A percentile compares a stretch with the other conserved stretches of the same genome.
Evolutionary conservation across 2,888 invertebrate species (phyloP).

Genomic region (Drosophila barbarae): DNA sequence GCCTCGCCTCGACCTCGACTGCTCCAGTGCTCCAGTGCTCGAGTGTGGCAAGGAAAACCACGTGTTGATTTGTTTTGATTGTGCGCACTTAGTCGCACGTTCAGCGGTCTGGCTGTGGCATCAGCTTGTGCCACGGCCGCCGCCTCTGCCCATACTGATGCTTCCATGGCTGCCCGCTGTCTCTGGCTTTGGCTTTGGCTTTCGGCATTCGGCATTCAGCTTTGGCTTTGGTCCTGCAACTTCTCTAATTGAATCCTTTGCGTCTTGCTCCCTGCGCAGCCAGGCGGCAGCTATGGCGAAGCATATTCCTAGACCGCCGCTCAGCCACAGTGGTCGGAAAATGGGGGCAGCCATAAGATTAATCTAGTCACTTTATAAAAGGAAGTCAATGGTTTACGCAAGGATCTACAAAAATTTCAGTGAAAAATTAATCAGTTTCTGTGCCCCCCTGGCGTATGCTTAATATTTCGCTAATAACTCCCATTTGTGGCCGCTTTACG

Average conservation of each 20-base stretch:
- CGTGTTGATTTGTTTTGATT: constrained; percentile 79
- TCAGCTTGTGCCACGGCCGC: constrained; percentile 32
- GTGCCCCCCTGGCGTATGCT: background rate
- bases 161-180: constrained; percentile 1
- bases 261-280: constrained; percentile 46
- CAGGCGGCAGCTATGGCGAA: constrained; percentile 27
- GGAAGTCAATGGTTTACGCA: background rate
- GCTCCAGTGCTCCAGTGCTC: constrained; percentile 25
- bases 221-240: constrained; percentile 42
- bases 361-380: background rate
- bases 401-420: background rate
- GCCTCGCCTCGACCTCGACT: constrained; percentile 32
- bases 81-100: constrained; percentile 72
- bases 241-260: constrained; percentile 64
- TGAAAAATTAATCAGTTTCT: background rate
- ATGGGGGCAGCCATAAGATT: background rate
- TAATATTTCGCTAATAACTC: background rate
- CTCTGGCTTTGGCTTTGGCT: background rate
- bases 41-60: constrained; percentile 69
- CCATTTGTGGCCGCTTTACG: background rate
- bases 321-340: constrained; percentile 6
- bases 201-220: constrained; percentile 12
- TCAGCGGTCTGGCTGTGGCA: constrained; percentile 17
- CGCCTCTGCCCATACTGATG: constrained; percentile 42
- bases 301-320: constrained; percentile 7